Evolutionary conservation across 2,113 vertebrate genomes (phyloP).

Genomic region (Forbesichthys papilliferus): DNA sequence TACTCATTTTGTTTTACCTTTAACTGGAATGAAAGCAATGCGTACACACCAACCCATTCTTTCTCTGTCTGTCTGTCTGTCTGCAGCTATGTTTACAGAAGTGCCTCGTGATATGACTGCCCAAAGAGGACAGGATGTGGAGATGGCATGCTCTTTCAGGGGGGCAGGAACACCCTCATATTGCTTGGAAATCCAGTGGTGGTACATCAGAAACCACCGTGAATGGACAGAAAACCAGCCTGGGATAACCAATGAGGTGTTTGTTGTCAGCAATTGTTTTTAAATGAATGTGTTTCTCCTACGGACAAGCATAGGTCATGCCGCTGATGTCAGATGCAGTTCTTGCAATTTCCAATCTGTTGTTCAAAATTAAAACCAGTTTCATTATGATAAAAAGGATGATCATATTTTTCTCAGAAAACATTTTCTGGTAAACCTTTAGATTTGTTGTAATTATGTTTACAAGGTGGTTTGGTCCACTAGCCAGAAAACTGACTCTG

Average conservation of each 20-base stretch:
- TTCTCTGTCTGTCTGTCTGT: constrained; percentile 7
- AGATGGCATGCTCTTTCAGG: constrained; percentile 97
- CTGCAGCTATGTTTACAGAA: constrained; percentile 91
- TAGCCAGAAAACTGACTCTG: too few species aligned
- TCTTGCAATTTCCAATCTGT: too few species aligned
- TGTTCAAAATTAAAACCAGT: too few species aligned
- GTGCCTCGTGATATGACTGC: constrained; percentile 90
- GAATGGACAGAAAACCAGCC: constrained; percentile 89
- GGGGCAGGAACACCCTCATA: constrained; percentile 90
- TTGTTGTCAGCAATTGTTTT: background rate
- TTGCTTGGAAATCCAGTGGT: constrained; percentile 98
- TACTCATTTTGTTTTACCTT: too few species aligned
- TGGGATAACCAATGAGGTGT: constrained; percentile 86
- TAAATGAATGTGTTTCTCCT: too few species aligned
- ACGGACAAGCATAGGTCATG: too few species aligned
- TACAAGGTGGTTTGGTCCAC: too few species aligned
- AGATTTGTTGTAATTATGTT: too few species aligned
- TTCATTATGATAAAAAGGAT: too few species aligned
- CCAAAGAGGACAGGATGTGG: constrained; percentile 89
- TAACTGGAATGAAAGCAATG: background rate
- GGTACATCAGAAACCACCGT: constrained; percentile 88
- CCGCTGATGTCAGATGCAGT: too few species aligned
- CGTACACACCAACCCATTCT: background rate
- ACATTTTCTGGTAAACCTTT: too few species aligned
- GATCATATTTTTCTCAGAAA: too few species aligned